Evolutionary conservation across 2,797 vertebrate species (phyloP).

Genomic region (Apogon hyalosoma): DNA sequence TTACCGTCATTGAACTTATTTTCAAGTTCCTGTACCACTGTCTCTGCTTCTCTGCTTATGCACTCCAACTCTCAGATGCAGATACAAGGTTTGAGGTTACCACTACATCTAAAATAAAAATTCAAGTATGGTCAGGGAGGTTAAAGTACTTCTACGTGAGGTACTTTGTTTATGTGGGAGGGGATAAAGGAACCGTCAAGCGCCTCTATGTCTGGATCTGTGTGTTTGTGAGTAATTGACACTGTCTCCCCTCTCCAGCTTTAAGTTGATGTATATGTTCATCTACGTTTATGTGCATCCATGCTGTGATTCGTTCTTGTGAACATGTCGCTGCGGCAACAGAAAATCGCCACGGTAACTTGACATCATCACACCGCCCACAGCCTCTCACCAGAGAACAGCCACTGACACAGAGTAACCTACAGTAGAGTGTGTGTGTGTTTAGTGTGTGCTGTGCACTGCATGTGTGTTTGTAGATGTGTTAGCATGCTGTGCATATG

Average conservation of each 20-base stretch:
- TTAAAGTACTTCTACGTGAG: constrained; percentile 1
- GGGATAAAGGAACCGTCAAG: background rate
- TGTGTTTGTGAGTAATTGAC: constrained; percentile 4
- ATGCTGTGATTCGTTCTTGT: constrained; percentile 34
- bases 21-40: too few species aligned
- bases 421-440: constrained; percentile 43
- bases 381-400: constrained; percentile 70
- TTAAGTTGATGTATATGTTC: constrained; percentile 9
- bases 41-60: too few species aligned
- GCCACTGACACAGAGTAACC: constrained; percentile 72
- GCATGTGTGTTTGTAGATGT: background rate
- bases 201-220: constrained; percentile 7
- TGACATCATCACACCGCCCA: constrained; percentile 70
- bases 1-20: too few species aligned
- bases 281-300: constrained; percentile 8
- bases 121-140: background rate
- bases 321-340: constrained; percentile 64
- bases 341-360: constrained; percentile 68
- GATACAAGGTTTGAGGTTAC: constrained; percentile 1
- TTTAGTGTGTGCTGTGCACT: constrained; percentile 18
- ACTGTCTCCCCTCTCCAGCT: constrained; percentile 16
- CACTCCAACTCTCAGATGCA: too few species aligned
- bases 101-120: constrained; percentile 2
- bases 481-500: background rate
- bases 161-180: constrained; percentile 5